phyloP scores from a whole-genome alignment of 2,113 vertebrate species.

The Peromyscus leucopus region DNA sequence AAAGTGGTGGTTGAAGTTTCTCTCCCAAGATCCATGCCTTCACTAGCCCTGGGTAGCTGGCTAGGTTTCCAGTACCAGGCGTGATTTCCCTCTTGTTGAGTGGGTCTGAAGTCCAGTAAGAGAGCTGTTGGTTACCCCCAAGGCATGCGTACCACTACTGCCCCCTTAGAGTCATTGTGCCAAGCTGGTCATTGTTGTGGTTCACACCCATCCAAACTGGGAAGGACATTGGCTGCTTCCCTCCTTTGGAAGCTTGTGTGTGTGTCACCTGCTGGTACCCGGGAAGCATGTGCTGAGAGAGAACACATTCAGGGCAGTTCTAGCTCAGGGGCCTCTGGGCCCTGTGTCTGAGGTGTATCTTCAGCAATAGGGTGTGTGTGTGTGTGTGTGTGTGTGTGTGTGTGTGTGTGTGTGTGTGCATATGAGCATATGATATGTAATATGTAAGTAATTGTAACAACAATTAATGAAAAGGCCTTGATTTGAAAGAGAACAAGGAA shows the following conservation, averaged over 20 bases:
- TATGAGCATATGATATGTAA: neutral
- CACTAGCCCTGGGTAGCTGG: no score
- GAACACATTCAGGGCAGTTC: neutral
- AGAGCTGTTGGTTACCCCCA: neutral
- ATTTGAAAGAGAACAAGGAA: no score
- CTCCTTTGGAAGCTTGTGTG: neutral
- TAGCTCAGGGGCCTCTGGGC: neutral
- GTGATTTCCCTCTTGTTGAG: neutral
- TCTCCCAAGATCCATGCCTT: no score
- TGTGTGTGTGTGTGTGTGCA: no score
- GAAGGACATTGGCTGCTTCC: neutral
- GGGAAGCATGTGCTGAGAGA: neutral
- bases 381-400: neutral
- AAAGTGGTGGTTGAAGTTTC: no score
- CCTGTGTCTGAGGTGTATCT: neutral
- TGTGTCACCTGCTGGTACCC: fast-evolving
- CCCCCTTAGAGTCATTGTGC: neutral
- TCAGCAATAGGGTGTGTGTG: neutral
- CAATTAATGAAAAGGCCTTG: no score
- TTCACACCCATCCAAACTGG: neutral
- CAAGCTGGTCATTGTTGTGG: neutral
- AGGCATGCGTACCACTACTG: neutral
- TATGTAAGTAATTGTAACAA: no score
- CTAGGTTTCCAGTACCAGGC: no score
- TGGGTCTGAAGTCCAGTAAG: neutral